Conservation (phyloP, 2,888 invertebrate genomes). For the Gonocerus acuteangulatus region DNA sequence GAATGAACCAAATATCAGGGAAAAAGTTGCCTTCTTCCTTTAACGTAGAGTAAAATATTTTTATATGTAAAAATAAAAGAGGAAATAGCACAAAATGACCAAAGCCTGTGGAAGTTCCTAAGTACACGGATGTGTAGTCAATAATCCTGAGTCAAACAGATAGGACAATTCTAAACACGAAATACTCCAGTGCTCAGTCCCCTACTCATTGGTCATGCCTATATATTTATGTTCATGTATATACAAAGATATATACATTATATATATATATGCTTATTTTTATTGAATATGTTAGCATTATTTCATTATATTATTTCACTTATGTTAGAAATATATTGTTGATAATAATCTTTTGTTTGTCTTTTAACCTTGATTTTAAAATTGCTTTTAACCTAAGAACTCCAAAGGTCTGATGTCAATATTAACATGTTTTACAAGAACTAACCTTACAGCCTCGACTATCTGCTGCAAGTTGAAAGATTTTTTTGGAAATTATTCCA, state of each 20-base stretch:
- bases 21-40: slow-evolving; percentile 25
- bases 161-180: slow-evolving; percentile 13
- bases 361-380: background rate
- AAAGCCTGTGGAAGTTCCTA: no score
- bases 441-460: no score
- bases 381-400: no score
- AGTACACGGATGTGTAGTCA: slow-evolving; percentile 16
- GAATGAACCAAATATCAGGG: slow-evolving; percentile 26
- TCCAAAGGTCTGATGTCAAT: no score
- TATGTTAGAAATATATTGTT: slow-evolving; percentile 26
- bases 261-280: slow-evolving; percentile 1
- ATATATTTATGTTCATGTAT: slow-evolving; percentile 2
- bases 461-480: no score
- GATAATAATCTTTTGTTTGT: slow-evolving; percentile 8
- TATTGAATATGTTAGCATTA: background rate
- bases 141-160: slow-evolving; percentile 9
- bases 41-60: background rate
- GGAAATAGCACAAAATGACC: slow-evolving; percentile 14
- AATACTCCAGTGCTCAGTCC: slow-evolving; percentile 26
- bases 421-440: no score
- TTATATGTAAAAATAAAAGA: background rate
- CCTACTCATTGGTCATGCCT: background rate
- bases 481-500: no score
- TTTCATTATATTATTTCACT: slow-evolving; percentile 5
- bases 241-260: background rate